A percentile compares a stretch with the other conserved stretches of the same genome.
These are phyloP conservation scores for Luidia sarsii DNA, from an alignment of 53 echinoderm and acorn worm genomes.

Conservation along the genomic window DNA sequence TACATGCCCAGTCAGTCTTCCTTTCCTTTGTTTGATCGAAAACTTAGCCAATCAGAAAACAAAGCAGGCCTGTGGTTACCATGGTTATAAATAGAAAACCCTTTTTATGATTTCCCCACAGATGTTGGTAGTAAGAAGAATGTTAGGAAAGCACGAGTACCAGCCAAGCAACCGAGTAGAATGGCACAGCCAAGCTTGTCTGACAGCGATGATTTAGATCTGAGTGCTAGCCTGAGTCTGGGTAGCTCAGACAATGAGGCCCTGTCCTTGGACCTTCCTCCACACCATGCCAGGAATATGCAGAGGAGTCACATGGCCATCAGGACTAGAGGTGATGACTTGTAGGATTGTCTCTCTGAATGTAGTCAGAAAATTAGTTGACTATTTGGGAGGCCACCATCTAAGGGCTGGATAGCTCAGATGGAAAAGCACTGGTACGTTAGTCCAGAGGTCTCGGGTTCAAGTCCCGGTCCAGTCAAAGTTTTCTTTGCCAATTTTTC, in stretches of 20 bases:
- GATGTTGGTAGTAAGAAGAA: background rate
- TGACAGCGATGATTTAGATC: constrained; percentile 27
- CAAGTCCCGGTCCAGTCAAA: no score
- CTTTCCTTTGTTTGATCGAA: background rate
- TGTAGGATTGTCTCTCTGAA: no score
- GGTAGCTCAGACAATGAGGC: constrained; percentile 37
- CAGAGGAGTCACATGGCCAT: background rate
- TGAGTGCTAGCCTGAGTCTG: constrained; percentile 24
- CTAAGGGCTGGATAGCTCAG: no score
- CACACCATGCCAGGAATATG: constrained; percentile 25
- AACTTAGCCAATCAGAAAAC: no score
- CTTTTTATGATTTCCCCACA: background rate
- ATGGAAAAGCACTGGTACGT: no score
- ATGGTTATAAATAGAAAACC: background rate
- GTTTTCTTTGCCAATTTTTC: no score
- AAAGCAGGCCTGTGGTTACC: no score
- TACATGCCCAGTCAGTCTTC: background rate
- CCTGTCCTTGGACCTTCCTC: constrained; percentile 20
- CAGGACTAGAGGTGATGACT: constrained; percentile 3
- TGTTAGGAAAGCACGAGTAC: no score
- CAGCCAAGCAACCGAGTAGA: background rate
- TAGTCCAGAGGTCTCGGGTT: no score
- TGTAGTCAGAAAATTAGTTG: no score
- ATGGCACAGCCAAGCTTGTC: background rate
- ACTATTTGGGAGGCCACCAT: no score